Percentiles rank a stretch among this genome's conserved stretches.
These are phyloP conservation scores for Psophia crepitans DNA, from an alignment of 2,113 vertebrate species.

Conservation along the genomic window DNA sequence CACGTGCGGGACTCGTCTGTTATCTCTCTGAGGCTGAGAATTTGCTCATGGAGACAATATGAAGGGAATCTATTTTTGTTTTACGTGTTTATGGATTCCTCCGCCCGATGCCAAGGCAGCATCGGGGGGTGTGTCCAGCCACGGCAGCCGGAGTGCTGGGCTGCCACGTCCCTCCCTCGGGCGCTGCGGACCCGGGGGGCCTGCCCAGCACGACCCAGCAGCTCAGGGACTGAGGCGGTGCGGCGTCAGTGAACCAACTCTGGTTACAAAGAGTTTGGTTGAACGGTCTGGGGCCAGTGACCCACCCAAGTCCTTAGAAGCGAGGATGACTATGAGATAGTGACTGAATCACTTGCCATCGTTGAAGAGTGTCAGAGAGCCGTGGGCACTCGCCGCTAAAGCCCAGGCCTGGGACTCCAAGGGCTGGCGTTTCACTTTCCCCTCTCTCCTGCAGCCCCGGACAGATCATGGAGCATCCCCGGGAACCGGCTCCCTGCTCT, in stretches of 20 bases:
- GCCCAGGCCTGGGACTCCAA: neutral
- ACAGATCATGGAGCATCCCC: neutral
- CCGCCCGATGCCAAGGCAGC: neutral
- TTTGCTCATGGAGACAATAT: neutral
- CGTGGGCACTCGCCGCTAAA: neutral
- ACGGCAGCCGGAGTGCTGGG: neutral
- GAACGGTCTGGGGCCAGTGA: neutral
- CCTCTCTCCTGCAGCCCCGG: neutral
- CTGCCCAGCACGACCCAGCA: neutral
- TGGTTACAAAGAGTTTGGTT: neutral
- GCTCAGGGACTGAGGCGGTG: fast-evolving
- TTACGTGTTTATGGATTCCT: fast-evolving
- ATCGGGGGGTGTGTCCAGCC: fast-evolving
- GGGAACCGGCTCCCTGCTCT: too few relatives aligned
- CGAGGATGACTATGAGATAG: fast-evolving
- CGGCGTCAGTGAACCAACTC: neutral
- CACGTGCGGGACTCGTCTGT: fast-evolving
- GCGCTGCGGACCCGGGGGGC: neutral
- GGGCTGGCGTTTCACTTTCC: neutral
- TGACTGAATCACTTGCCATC: neutral
- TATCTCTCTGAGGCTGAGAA: fast-evolving
- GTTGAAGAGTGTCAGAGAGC: too few relatives aligned
- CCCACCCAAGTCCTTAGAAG: neutral
- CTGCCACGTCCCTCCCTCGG: fast-evolving
- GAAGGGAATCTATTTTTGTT: neutral